Percentiles rank a stretch among this genome's conserved stretches.
Conservation (phyloP, 2,113 vertebrate species). For the human (Homo sapiens) region DNA sequence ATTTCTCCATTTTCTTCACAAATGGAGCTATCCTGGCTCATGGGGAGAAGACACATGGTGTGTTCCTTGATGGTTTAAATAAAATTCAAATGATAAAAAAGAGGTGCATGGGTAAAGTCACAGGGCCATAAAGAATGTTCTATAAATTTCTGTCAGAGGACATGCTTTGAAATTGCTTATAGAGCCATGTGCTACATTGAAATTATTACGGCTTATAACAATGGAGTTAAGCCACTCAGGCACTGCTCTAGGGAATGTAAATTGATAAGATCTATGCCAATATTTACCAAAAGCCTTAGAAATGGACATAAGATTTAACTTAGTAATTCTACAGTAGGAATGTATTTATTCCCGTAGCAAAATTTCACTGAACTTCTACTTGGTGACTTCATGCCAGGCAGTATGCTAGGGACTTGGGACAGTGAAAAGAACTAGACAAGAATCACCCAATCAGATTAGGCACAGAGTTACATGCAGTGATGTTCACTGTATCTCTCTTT, state of each 20-base stretch:
- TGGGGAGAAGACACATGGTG: background rate
- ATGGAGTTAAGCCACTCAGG: background rate
- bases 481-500: background rate
- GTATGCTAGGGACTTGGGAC: background rate
- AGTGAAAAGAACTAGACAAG: background rate
- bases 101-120: background rate
- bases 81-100: background rate
- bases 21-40: background rate
- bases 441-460: background rate
- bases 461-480: background rate
- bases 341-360: background rate
- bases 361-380: background rate
- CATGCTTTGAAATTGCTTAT: background rate
- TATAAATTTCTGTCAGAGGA: background rate
- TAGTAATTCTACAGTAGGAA: background rate
- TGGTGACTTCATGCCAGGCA: background rate
- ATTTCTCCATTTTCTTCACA: background rate
- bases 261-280: background rate
- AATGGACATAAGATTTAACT: conserved; percentile 9
- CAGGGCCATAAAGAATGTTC: background rate
- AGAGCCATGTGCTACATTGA: background rate
- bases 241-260: background rate
- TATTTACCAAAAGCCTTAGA: conserved; percentile 22
- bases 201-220: background rate
- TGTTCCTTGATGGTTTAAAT: background rate